A percentile compares a stretch with the other conserved stretches of the same genome.
phyloP scores from a whole-genome alignment of 2,113 vertebrate species.

The Ptyas mucosa region DNA sequence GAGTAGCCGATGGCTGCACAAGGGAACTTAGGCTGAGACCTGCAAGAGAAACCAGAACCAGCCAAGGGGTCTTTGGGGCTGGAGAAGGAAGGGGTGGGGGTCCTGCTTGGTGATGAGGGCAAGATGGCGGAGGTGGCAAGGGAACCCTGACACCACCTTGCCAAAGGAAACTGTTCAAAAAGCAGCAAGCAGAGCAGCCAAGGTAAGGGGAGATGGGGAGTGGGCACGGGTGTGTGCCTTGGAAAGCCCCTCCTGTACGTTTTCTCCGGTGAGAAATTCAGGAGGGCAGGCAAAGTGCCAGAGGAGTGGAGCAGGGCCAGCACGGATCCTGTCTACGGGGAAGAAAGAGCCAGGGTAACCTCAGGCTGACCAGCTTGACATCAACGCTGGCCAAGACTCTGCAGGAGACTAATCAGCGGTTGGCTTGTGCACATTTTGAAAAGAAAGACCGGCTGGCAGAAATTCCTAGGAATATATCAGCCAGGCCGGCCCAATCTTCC shows the following conservation, averaged over 20 bases:
- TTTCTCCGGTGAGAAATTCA: neutral
- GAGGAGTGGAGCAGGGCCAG: neutral
- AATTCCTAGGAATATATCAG: neutral
- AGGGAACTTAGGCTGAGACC: neutral
- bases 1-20: neutral
- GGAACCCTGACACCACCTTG: neutral
- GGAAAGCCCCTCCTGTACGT: neutral
- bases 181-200: neutral
- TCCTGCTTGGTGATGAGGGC: neutral
- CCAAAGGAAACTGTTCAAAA: neutral
- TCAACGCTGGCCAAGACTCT: neutral
- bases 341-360: neutral
- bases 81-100: neutral
- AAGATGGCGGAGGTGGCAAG: neutral
- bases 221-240: neutral
- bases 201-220: neutral
- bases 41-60: neutral
- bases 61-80: neutral
- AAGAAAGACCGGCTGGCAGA: neutral
- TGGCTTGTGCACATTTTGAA: neutral
- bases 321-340: accelerated
- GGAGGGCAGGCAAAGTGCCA: neutral
- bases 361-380: neutral
- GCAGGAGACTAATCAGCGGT: neutral
- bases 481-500: neutral